phyloP scores from a whole-genome alignment of 2,113 vertebrate genomes.

The Albula glossodonta region DNA sequence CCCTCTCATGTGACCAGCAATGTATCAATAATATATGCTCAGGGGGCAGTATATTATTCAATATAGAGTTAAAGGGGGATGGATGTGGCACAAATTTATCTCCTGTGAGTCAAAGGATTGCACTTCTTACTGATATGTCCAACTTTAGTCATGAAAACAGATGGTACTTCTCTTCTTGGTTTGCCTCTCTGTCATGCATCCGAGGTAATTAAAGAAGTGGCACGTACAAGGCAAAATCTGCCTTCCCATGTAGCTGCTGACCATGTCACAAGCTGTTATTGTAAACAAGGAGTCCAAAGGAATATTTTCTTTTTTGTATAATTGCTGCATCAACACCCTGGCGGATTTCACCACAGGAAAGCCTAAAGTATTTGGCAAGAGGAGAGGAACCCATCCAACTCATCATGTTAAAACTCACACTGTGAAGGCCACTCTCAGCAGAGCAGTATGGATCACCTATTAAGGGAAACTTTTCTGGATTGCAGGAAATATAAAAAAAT shows the following conservation, averaged over 20 bases:
- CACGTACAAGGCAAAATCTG: neutral
- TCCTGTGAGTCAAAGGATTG: no score
- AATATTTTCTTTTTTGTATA: slow-evolving; percentile 14
- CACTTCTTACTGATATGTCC: neutral
- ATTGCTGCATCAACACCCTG: neutral
- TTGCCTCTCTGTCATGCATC: neutral
- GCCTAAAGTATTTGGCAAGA: slow-evolving; percentile 19
- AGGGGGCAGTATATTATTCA: neutral
- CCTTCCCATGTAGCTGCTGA: neutral
- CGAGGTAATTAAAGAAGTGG: neutral
- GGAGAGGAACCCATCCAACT: slow-evolving; percentile 18
- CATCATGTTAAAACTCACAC: slow-evolving; percentile 27
- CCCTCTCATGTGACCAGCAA: neutral
- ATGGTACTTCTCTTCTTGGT: neutral
- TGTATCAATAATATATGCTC: neutral
- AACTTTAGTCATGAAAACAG: neutral
- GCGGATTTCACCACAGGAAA: neutral
- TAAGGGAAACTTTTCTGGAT: slow-evolving; percentile 29
- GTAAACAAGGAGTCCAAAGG: neutral
- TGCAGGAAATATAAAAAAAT: slow-evolving; percentile 42
- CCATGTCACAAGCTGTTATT: neutral
- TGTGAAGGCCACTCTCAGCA: slow-evolving; percentile 29
- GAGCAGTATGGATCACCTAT: slow-evolving; percentile 40
- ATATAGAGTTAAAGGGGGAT: neutral
- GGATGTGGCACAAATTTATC: neutral